phyloP scores from a whole-genome alignment of 2,113 vertebrate genomes.

The Salvelinus namaycush region DNA sequence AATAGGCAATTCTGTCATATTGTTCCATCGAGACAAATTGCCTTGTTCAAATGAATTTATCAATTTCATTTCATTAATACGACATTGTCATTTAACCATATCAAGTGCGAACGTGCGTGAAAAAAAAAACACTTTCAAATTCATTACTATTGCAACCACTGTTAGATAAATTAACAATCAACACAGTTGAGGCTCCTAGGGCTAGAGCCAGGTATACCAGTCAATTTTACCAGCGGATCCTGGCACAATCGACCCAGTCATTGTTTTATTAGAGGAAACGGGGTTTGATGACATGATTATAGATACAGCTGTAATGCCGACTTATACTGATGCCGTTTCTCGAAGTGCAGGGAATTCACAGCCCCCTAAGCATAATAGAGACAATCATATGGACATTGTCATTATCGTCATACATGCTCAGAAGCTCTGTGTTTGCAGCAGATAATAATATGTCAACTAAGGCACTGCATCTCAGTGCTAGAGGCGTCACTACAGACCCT shows the following conservation, averaged over 20 bases:
- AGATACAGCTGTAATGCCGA: slow-evolving; percentile 1
- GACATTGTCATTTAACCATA: background rate
- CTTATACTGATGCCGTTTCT: background rate
- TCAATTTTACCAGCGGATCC: background rate
- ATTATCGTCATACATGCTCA: slow-evolving; percentile 6
- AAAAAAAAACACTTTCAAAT: slow-evolving; percentile 23
- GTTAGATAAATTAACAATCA: slow-evolving; percentile 26
- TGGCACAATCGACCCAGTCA: slow-evolving; percentile 17
- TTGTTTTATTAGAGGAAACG: slow-evolving; percentile 39
- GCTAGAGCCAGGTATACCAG: background rate
- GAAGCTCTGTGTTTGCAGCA: background rate
- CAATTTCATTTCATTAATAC: slow-evolving; percentile 37
- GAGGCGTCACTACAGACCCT: too few relatives aligned
- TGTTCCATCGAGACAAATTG: slow-evolving; percentile 22
- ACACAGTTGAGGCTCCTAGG: background rate
- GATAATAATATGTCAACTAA: background rate
- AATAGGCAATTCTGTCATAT: slow-evolving; percentile 20
- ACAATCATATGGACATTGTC: slow-evolving; percentile 19
- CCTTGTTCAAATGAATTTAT: slow-evolving; percentile 42
- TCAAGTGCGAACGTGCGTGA: background rate
- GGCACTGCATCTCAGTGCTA: too few relatives aligned
- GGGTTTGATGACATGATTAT: slow-evolving; percentile 20
- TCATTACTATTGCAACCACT: slow-evolving; percentile 38
- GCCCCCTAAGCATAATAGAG: background rate
- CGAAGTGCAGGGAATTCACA: background rate